Evolutionary conservation across 2,888 invertebrate genomes (phyloP).

Genomic region (Lasioglossum figueresi): DNA sequence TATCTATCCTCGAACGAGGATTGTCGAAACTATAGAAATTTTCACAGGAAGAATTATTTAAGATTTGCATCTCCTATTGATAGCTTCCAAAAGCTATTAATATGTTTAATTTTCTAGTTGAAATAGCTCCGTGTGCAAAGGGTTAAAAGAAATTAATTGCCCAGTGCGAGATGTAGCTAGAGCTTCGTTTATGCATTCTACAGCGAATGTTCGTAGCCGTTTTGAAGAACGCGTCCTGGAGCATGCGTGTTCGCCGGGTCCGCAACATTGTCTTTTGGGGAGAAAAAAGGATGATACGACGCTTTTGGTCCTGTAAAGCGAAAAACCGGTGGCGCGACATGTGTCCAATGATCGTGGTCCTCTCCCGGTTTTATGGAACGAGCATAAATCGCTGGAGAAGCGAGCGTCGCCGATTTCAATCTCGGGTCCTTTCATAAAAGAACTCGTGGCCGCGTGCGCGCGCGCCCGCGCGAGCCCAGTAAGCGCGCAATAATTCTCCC

Average conservation of each 20-base stretch:
- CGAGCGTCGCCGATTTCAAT: slow-evolving; percentile 66
- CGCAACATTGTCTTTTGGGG: background rate
- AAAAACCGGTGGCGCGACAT: slow-evolving; percentile 55
- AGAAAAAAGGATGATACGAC: slow-evolving; percentile 16
- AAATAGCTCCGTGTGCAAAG: no score
- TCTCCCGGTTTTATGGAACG: slow-evolving; percentile 62
- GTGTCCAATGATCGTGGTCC: slow-evolving; percentile 62
- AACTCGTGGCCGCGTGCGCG: slow-evolving; percentile 55
- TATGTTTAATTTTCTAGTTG: no score
- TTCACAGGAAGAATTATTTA: no score
- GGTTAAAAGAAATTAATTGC: background rate
- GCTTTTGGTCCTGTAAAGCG: slow-evolving; percentile 30
- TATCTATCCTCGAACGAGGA: no score
- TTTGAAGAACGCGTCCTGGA: background rate
- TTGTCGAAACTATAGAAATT: no score
- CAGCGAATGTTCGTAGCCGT: background rate
- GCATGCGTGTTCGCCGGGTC: background rate
- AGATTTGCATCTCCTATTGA: no score
- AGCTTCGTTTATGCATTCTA: background rate
- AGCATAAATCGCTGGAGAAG: slow-evolving; percentile 60
- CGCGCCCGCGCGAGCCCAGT: slow-evolving; percentile 37
- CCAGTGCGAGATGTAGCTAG: background rate
- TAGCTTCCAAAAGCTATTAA: no score
- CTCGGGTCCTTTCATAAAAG: slow-evolving; percentile 71
- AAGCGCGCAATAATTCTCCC: slow-evolving; percentile 77